Evolutionary conservation across 2,797 vertebrate genomes (phyloP).

Genomic region (Limosa lapponica): DNA sequence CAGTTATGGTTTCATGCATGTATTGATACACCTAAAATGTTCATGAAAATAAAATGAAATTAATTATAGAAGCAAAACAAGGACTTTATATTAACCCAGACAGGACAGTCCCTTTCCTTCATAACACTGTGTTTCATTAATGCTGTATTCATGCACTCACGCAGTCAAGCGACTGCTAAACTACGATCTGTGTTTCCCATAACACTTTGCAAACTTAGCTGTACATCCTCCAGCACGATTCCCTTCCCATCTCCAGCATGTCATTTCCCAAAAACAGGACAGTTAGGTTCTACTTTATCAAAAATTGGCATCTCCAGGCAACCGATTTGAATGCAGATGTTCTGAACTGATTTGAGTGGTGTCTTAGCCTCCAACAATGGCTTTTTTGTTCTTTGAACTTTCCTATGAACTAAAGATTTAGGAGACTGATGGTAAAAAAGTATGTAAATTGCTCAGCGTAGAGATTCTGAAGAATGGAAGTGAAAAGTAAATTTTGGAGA

Average conservation of each 20-base stretch:
- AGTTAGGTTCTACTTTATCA: not conserved
- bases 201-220: not conserved
- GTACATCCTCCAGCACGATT: not conserved
- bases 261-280: not conserved
- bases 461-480: not conserved
- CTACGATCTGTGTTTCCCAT: not conserved
- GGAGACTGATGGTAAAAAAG: not conserved
- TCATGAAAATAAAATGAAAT: conserved; percentile 63
- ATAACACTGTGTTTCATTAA: not conserved
- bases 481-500: not conserved
- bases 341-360: not conserved
- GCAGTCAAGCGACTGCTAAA: not conserved
- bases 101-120: not conserved
- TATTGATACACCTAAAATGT: conserved; percentile 96
- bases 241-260: not conserved
- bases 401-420: not conserved
- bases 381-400: not conserved
- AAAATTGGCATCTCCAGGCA: not conserved
- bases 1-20: conserved; percentile 98
- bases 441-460: not conserved
- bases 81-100: conserved; percentile 24
- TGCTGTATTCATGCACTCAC: not conserved
- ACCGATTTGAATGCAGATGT: not conserved
- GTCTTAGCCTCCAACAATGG: not conserved
- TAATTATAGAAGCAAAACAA: conserved; percentile 59